phyloP scores from a whole-genome alignment of 2,888 invertebrate genomes.

The Blera fallax region DNA sequence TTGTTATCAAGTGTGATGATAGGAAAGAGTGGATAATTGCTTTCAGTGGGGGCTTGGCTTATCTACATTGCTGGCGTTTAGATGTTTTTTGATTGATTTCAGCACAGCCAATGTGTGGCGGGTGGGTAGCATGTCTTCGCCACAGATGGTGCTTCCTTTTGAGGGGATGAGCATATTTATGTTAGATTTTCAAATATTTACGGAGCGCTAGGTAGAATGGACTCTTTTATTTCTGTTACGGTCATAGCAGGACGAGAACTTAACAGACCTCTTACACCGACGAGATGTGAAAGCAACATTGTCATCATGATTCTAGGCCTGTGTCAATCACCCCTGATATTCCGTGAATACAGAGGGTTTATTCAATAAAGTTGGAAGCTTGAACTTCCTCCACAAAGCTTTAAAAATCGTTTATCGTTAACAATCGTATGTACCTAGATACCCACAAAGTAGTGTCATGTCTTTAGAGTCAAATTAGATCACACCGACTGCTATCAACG shows the following conservation, averaged over 20 bases:
- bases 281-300: too few relatives aligned
- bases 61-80: conserved; percentile 18
- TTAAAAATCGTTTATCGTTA: too few relatives aligned
- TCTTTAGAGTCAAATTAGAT: not conserved
- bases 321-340: too few relatives aligned
- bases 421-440: not conserved
- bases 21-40: conserved; percentile 71
- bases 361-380: too few relatives aligned
- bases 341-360: too few relatives aligned
- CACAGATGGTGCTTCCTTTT: conserved; percentile 1
- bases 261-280: too few relatives aligned
- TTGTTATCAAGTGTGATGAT: conserved; percentile 70
- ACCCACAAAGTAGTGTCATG: not conserved
- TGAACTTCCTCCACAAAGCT: too few relatives aligned
- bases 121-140: not conserved
- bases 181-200: not conserved
- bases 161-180: not conserved
- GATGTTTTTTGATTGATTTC: conserved; percentile 58
- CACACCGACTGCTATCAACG: not conserved
- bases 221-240: too few relatives aligned
- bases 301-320: too few relatives aligned
- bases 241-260: too few relatives aligned
- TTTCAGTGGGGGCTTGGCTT: conserved; percentile 40
- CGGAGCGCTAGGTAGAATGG: too few relatives aligned
- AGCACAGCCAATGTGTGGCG: not conserved